Evolutionary conservation across 2,113 vertebrate species (phyloP).

Genomic region (Rhizomys pruinosus): DNA sequence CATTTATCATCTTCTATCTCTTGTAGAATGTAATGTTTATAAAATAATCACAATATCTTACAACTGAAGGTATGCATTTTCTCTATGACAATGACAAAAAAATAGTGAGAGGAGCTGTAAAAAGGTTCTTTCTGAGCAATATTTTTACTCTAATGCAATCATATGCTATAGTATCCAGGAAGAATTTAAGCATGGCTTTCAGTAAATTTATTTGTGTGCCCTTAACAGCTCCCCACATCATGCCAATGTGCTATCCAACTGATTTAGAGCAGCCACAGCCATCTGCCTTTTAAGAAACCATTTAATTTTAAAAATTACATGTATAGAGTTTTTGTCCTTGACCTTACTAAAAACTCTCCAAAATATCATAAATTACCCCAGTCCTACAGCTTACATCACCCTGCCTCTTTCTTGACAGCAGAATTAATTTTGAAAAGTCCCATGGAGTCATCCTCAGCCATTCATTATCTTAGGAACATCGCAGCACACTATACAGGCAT

Average conservation of each 20-base stretch:
- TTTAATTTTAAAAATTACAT: constrained; percentile 79
- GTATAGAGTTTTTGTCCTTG: constrained; percentile 78
- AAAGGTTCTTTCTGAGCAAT: neutral
- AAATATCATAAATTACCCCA: constrained; percentile 80
- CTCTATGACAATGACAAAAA: neutral
- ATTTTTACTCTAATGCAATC: neutral
- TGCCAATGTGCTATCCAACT: constrained; percentile 40
- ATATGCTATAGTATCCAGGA: neutral
- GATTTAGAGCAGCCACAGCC: constrained; percentile 71
- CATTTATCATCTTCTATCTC: neutral
- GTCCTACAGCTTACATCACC: constrained; percentile 77
- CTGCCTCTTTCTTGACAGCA: constrained; percentile 75
- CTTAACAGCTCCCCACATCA: constrained; percentile 27
- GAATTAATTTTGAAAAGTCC: constrained; percentile 78
- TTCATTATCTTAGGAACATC: constrained; percentile 63
- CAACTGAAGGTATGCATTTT: neutral
- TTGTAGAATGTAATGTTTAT: neutral
- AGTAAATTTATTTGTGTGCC: constrained; percentile 68
- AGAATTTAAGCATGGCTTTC: constrained; percentile 50
- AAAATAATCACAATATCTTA: neutral
- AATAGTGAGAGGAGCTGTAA: neutral
- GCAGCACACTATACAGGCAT: constrained; percentile 46
- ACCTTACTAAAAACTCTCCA: constrained; percentile 74
- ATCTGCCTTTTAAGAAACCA: constrained; percentile 78
- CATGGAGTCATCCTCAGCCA: constrained; percentile 68